Base-by-base conservation (phyloP, 2,888 invertebrate genomes). In the Sinodicranocentrus sp. region DNA sequence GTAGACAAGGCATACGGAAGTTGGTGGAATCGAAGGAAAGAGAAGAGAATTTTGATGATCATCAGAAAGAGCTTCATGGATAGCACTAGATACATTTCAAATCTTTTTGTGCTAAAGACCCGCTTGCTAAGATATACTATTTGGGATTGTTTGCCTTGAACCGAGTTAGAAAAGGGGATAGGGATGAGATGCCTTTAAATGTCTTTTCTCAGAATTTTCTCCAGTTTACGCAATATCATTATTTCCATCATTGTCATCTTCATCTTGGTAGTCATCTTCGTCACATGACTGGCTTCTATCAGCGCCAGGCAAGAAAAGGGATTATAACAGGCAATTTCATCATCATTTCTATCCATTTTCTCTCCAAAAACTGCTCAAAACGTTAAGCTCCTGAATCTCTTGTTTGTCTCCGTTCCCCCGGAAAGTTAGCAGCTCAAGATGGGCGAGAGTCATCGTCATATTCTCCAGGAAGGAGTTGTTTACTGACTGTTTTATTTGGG, bases 251-350 rank as follows among this genome's bases (percentile, higher is more conserved):
- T 67, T 43, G 23, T 21, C 21, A 43, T 25, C 44, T 10, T 10
- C 23, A 15, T 44, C 15, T 43, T 15, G 5, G 6, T 21, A 15
- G n/a, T 65, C 65, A 23, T 65, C 63, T 17, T 63, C 63, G 5
- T 63, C 63, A 63, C 23, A 57, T 57, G 8, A 57, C 19, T 57
- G 39, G n/a, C 19, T 3, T 52, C 39, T 33, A 52, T 52, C 52
- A 52, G 10, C 63, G 33, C 63, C 63, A 28, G 8, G 33, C 5
- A 59, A 59, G 33, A 63, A 63, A 39, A 28, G 63, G 33, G 63
- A 63, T 63, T 63, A 63, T 33, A 63, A 63, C 63, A 63, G 63
- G 33, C 63, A 63, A 63, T 63, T 63, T 63, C 63, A 33, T 63
- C 63, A 63, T 63, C 63, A 63, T 63, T 33, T 33, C 33, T n/a